phyloP scores from a whole-genome alignment of 2,113 vertebrate genomes.

The Trichomycterus rosablanca region DNA sequence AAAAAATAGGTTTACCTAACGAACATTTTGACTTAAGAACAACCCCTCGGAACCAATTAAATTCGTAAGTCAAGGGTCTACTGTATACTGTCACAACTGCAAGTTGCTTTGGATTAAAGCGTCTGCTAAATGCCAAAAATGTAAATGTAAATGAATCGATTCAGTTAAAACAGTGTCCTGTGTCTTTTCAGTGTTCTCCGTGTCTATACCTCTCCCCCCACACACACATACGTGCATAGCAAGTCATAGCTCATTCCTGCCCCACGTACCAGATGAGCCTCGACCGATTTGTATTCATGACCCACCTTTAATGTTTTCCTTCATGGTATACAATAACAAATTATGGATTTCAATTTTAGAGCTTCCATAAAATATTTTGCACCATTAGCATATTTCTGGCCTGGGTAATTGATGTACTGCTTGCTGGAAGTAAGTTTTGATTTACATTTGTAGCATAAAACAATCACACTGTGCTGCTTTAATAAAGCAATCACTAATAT shows the following conservation, averaged over 20 bases:
- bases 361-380: constrained; percentile 70
- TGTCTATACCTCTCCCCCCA: no score
- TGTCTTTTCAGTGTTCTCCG: no score
- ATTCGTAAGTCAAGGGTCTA: no score
- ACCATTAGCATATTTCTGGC: constrained; percentile 66
- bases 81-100: no score
- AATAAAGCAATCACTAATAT: constrained; percentile 67
- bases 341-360: constrained; percentile 72
- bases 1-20: no score
- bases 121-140: no score
- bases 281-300: constrained; percentile 68
- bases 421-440: constrained; percentile 53
- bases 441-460: constrained; percentile 69
- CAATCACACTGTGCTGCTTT: constrained; percentile 59
- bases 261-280: constrained; percentile 48
- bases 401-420: constrained; percentile 59
- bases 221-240: constrained; percentile 1
- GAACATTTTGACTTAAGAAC: no score
- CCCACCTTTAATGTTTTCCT: constrained; percentile 63
- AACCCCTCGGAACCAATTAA: no score
- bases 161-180: no score
- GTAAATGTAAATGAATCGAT: no score
- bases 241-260: constrained; percentile 23
- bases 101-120: no score
- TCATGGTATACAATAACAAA: constrained; percentile 66